Percentiles rank a stretch among this genome's conserved stretches.
phyloP scores from a whole-genome alignment of 2,888 invertebrate genomes.

The Sialis fuliginosa region DNA sequence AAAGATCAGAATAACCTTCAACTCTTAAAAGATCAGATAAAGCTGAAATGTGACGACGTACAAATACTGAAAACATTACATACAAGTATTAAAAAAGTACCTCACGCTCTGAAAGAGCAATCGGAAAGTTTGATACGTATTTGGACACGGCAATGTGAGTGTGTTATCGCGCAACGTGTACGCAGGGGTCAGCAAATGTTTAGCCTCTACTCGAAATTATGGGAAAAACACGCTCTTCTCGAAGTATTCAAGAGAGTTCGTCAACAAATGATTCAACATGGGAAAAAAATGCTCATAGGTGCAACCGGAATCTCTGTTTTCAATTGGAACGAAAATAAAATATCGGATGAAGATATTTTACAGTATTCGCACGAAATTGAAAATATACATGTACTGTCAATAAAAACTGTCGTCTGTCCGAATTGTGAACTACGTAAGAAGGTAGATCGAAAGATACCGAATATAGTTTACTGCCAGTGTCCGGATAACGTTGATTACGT shows the following conservation, averaged over 20 bases:
- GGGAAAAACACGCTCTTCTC: constrained; percentile 39
- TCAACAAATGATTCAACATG: constrained; percentile 25
- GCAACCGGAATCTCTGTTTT: constrained; percentile 34
- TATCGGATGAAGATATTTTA: constrained; percentile 34
- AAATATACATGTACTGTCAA: constrained; percentile 30
- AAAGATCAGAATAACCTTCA: too few relatives aligned
- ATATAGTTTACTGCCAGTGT: constrained; percentile 31
- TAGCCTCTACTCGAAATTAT: constrained; percentile 39
- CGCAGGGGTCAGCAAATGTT: constrained; percentile 44
- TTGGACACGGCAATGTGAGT: constrained; percentile 36
- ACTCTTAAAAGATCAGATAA: too few relatives aligned
- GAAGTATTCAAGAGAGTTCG: constrained; percentile 31
- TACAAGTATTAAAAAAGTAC: constrained; percentile 8
- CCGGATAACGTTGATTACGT: constrained; percentile 12
- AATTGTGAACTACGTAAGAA: constrained; percentile 27
- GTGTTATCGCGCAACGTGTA: constrained; percentile 38
- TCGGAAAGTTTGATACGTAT: constrained; percentile 30
- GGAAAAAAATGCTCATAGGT: constrained; percentile 34
- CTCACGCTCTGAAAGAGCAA: constrained; percentile 24
- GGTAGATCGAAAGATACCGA: constrained; percentile 22
- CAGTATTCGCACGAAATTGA: constrained; percentile 39
- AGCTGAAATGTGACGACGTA: not conserved
- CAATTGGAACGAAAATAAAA: constrained; percentile 42
- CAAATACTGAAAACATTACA: not conserved
- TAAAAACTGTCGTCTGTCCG: constrained; percentile 33